Conservation (phyloP, 2,797 vertebrate species). For the Jordanella pulchra region DNA sequence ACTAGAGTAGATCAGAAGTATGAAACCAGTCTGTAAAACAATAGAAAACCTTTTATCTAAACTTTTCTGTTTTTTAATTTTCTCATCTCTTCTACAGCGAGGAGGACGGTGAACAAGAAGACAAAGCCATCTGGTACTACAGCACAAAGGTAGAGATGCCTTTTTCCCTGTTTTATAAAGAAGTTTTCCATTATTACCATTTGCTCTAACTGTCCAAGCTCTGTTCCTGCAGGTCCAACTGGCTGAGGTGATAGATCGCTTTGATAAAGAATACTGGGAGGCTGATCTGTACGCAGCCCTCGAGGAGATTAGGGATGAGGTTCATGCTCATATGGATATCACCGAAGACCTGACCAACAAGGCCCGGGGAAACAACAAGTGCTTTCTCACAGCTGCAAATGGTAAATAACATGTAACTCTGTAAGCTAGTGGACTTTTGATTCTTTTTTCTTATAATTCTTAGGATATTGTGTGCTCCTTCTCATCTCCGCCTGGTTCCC, state of each 20-base stretch:
- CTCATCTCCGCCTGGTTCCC: constrained; percentile 8
- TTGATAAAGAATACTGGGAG: constrained; percentile 95
- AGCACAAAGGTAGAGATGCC: constrained; percentile 84
- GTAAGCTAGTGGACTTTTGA: neutral
- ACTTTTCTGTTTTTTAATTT: neutral
- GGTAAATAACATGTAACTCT: constrained; percentile 73
- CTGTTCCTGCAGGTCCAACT: constrained; percentile 81
- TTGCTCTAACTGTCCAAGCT: neutral
- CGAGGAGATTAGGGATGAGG: constrained; percentile 91
- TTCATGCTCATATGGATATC: constrained; percentile 93
- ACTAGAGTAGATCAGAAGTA: too few species aligned
- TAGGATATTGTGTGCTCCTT: constrained; percentile 8
- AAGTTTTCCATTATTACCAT: neutral
- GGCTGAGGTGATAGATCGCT: constrained; percentile 87
- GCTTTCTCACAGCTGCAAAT: constrained; percentile 90
- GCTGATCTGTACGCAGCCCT: constrained; percentile 87
- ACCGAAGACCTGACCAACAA: constrained; percentile 96
- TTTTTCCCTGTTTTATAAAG: neutral
- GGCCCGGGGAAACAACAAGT: constrained; percentile 92
- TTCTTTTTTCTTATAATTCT: constrained; percentile 8
- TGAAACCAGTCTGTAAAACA: too few species aligned
- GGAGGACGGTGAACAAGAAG: constrained; percentile 92
- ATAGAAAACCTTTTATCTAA: neutral
- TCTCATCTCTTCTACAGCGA: constrained; percentile 79
- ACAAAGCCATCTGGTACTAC: constrained; percentile 97